Base-by-base conservation (phyloP, 2,113 vertebrate genomes). In the Engystomops pustulosus region DNA sequence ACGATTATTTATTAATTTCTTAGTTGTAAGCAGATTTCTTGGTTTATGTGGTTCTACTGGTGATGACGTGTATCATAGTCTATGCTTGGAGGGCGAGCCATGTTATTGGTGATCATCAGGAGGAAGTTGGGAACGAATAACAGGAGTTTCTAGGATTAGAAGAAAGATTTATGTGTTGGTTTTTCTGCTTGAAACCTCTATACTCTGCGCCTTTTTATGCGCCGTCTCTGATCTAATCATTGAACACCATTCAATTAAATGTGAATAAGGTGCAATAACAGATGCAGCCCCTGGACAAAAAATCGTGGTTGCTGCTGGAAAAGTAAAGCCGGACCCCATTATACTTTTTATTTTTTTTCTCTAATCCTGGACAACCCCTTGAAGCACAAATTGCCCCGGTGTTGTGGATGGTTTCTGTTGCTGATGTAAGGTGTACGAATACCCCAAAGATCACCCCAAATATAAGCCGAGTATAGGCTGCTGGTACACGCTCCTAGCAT, bases 1-100 rank as follows among this genome's bases (percentile, higher is more conserved):
- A 58, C 36, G 79, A 87, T 87, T 86, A 88, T 88, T 87, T 87
- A 87, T 88, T 89, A 88, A 90, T 91, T 90, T 85, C 79, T 91
- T 80, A 86, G 82, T 91, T 89, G 90, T 89, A 86, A 74, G 45
- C 11, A 3, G 30, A 38, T 23, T 53, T 34, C 23, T 76, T 55
- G n/a, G 20, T 23, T 78, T 3, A 32, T 7, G 32, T 77, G 32
- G 20, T 58, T 78, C 70, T 23, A 4, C 20, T 49, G 17, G 7
- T 76, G 14, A 69, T 51, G 10, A 34, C 27, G 32, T 76, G 74
- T 53, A 55, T 51, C 30, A 12, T 38, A 2, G 30, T 38, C 49
- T 23, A 6, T 20, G n/a, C 74, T 55, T 17, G 12, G 51, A 18
- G 5, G 30, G 27, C 18, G 32, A 53, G 47, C 27, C 72, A 76